Evolutionary conservation across 1,140 invertebrate genomes (phyloP), one percentile per base, ranked within the genome.

Genomic region (Scaptomyza montana): DNA sequence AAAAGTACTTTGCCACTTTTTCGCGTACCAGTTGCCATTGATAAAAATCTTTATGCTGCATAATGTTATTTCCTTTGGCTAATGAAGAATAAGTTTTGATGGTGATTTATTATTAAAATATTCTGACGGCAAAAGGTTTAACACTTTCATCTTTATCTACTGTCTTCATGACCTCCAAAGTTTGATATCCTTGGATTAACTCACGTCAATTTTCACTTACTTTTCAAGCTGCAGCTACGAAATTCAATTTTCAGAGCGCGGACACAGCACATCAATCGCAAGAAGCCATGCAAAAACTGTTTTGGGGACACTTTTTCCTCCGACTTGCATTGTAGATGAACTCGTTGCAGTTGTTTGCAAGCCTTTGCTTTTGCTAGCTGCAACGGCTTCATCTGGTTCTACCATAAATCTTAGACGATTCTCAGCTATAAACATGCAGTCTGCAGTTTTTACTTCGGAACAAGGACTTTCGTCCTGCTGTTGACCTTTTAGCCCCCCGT

Each of bases 361-460:
- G 12, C 13, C 33, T 51, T 51, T 16, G 21, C 36, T 30, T 45
- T 49, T 60, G 51, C 54, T 53, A 41, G 43, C 28, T 5, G 43
- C 69, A 80, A 86, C 67, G 77, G 60, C 74, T 86, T 86, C 81
- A 77, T 77, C 67, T 72, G 81, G 64, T 67, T 72, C 61, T 53
- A 78, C 75, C 67, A 87, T 86, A 86, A 86, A 86, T 86, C 82
- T 86, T 73, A 39, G 61, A 60, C 78, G 65, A 81, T 87, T 77
- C 68, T 75, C 74, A 69, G 77, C 81, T 70, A 76, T 72, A 67
- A 67, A 72, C 55, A 39, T 25, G 56, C 64, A 56, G 60, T 61
- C 56, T 61, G 30, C 46, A 43, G 57, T 61, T 74, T 65, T 80
- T 74, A 28, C 66, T 67, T 41, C 41, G 49, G 51, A 45, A 70